Evolutionary conservation across 2,888 invertebrate species (phyloP).

Genomic region (Ophioninae sp.): DNA sequence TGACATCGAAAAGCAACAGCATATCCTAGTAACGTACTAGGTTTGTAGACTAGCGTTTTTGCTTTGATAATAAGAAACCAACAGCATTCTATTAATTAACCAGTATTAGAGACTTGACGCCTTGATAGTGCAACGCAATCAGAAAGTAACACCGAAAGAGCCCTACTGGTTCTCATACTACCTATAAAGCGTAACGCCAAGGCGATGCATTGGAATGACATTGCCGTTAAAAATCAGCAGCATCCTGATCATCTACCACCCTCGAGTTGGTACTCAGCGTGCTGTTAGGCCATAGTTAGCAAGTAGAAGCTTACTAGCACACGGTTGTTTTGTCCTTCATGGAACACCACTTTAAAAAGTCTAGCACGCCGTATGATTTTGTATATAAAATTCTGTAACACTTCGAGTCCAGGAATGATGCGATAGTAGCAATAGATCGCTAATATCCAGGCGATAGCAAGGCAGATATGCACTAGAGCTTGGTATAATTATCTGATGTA

Average conservation of each 20-base stretch:
- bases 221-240: too few relatives aligned
- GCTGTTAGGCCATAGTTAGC: neutral
- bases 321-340: neutral
- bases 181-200: too few relatives aligned
- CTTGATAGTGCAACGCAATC: too few relatives aligned
- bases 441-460: neutral
- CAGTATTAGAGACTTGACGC: too few relatives aligned
- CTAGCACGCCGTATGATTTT: neutral
- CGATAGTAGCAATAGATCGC: neutral
- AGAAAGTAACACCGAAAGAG: too few relatives aligned
- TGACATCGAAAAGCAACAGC: neutral
- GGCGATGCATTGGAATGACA: too few relatives aligned
- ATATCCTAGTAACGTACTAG: neutral
- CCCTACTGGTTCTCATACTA: too few relatives aligned
- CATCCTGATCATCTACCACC: neutral
- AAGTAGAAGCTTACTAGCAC: neutral
- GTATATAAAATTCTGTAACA: neutral
- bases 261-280: neutral
- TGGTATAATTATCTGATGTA: conserved; percentile 5
- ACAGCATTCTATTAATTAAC: too few relatives aligned
- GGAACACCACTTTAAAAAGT: neutral
- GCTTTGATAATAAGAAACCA: too few relatives aligned
- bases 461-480: neutral
- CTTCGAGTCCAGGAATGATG: neutral
- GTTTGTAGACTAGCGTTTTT: too few relatives aligned